Evolutionary conservation across 1,140 invertebrate genomes (phyloP), one percentile per base, ranked within the genome.

Genomic region (Brachionus plicatilis): DNA sequence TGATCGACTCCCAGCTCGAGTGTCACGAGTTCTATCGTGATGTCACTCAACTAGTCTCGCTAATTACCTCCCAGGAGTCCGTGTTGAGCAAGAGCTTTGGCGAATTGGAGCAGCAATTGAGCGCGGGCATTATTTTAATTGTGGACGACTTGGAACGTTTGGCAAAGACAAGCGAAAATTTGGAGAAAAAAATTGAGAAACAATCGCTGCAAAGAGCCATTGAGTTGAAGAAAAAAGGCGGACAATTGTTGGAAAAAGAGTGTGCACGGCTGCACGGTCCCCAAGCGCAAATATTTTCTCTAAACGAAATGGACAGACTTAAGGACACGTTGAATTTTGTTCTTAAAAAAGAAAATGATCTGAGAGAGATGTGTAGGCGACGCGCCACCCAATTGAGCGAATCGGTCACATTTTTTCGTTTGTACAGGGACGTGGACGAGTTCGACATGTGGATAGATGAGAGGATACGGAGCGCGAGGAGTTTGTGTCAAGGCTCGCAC

Each of bases 381-480:
- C 79, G 79, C 41, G 43, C 20, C 14, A 60, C 7, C n/a, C 79
- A 82, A 17, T 14, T 82, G 27, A 43, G 17, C 11, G 79, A 82
- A 6, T 0, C 41, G 8, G 3, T 65, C 9, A 45, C 9, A 14
- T 82, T 65, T 65, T 60, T 68, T 47, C 29, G 14, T 27, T 17
- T 82, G n/a, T 24, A 41, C 11, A 2, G 79, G 2, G 79, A 82
- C 20, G 53, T 65, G 7, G 79, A 82, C 7, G 79, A 82, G n/a
- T 82, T 82, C 11, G 79, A 82, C 53, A 65, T 65, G 12, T 82
- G 79, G 79, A 82, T 82, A 2, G 79, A 82, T 0, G 79, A 82
- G 0, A 53, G 79, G 7, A 65, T 82, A n/a, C 3, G 79, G 17
- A 14, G 29, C n/a, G 53, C 65, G 1, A 3, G n/a, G 2, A 45